phyloP scores from a whole-genome alignment of 1,140 invertebrate genomes.

The Saccostrea glomerata region DNA sequence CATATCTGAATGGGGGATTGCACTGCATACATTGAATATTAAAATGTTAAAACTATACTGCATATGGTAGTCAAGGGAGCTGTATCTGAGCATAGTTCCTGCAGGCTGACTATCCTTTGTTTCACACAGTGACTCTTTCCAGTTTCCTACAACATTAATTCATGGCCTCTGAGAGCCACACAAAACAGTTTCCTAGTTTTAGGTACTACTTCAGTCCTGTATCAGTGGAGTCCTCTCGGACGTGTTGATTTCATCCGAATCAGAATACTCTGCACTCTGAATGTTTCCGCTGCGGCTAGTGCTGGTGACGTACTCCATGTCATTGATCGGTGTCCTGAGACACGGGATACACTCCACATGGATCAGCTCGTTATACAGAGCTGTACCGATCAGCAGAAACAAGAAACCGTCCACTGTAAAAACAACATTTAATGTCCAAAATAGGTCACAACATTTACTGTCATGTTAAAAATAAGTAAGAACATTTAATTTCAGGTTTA shows the following conservation, averaged over 20 bases:
- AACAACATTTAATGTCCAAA: neutral
- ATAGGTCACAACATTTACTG: no score
- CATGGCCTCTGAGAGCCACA: neutral
- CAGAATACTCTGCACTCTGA: slow-evolving; percentile 55
- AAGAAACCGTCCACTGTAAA: slow-evolving; percentile 75
- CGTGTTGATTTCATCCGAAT: slow-evolving; percentile 49
- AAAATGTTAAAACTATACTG: no score
- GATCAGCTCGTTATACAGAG: slow-evolving; percentile 74
- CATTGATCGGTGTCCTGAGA: slow-evolving; percentile 52
- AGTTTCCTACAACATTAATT: no score
- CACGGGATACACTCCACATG: slow-evolving; percentile 71
- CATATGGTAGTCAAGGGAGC: no score
- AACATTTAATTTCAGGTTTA: no score
- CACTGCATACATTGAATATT: no score
- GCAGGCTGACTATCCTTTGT: no score
- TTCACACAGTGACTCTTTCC: no score
- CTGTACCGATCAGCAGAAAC: slow-evolving; percentile 75
- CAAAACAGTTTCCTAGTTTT: neutral
- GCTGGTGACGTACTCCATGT: slow-evolving; percentile 23
- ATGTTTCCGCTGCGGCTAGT: slow-evolving; percentile 54
- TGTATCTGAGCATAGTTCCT: no score
- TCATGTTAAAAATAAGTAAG: no score
- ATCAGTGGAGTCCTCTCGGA: slow-evolving; percentile 11
- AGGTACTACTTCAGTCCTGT: neutral
- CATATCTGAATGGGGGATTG: no score